Conservation (phyloP, 2,113 vertebrate genomes). For the Rhinolophus sinicus region DNA sequence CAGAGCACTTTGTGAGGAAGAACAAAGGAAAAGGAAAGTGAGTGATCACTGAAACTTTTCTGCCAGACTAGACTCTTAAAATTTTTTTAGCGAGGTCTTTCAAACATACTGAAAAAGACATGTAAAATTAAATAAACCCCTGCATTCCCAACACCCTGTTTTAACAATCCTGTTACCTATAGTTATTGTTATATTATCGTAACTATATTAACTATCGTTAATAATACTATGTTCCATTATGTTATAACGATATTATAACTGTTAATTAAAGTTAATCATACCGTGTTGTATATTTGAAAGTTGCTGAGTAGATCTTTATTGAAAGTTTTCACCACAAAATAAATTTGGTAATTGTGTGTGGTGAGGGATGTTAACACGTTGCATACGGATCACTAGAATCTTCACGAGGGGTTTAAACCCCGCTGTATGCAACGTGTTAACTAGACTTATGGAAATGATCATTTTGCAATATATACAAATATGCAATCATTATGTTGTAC, state of each 20-base stretch:
- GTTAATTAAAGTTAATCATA: not conserved
- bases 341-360: not conserved
- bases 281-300: not conserved
- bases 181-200: not conserved
- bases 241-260: not conserved
- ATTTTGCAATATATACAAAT: not conserved
- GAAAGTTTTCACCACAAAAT: not conserved
- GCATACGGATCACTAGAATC: too few species aligned
- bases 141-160: not conserved
- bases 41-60: not conserved
- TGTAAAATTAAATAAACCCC: not conserved
- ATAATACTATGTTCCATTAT: not conserved
- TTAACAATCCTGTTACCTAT: not conserved
- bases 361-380: not conserved
- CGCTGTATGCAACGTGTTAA: too few species aligned
- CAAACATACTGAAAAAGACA: not conserved
- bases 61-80: not conserved
- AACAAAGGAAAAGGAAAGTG: not conserved
- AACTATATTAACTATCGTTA: not conserved
- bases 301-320: not conserved
- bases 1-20: not conserved
- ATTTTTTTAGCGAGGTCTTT: not conserved
- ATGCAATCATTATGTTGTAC: not conserved
- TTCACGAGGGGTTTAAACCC: too few species aligned
- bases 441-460: not conserved